These are phyloP conservation scores for Fistularia commersonii DNA, from an alignment of 2,797 vertebrate genomes.

Conservation along the genomic window DNA sequence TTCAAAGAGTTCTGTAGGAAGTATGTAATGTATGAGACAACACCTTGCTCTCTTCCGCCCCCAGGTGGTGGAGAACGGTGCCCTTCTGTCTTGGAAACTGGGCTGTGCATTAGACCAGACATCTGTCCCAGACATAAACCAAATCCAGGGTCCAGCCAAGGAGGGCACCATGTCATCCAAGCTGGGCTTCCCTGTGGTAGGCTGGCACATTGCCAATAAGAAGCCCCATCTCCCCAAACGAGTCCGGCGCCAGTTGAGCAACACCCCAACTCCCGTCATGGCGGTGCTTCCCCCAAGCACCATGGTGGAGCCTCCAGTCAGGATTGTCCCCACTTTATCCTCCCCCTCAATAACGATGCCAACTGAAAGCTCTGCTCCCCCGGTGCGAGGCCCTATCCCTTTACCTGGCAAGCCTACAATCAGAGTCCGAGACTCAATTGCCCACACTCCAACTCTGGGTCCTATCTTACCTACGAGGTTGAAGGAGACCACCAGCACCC, in stretches of 20 bases:
- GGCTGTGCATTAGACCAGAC: constrained; percentile 92
- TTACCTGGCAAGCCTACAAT: constrained; percentile 89
- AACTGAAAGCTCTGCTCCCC: constrained; percentile 85
- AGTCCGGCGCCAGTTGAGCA: constrained; percentile 87
- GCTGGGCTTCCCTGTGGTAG: constrained; percentile 94
- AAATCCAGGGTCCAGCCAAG: constrained; percentile 89
- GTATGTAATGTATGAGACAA: background rate
- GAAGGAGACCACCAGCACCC: constrained; percentile 77
- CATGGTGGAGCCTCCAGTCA: constrained; percentile 81
- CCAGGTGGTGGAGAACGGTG: constrained; percentile 90
- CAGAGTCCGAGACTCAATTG: constrained; percentile 80
- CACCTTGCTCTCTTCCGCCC: background rate
- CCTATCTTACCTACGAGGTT: constrained; percentile 85
- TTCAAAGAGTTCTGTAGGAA: background rate
- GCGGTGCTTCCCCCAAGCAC: constrained; percentile 84
- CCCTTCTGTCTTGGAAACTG: constrained; percentile 93
- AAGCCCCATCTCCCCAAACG: constrained; percentile 90
- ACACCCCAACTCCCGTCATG: constrained; percentile 83
- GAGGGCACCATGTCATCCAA: constrained; percentile 92
- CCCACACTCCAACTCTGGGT: constrained; percentile 84
- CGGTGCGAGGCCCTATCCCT: constrained; percentile 85
- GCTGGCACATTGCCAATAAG: constrained; percentile 98
- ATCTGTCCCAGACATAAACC: constrained; percentile 87
- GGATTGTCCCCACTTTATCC: constrained; percentile 89
- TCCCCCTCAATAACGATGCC: constrained; percentile 89